Evolutionary conservation across 2,113 vertebrate species (phyloP).

Genomic region (Artemisiospiza belli): DNA sequence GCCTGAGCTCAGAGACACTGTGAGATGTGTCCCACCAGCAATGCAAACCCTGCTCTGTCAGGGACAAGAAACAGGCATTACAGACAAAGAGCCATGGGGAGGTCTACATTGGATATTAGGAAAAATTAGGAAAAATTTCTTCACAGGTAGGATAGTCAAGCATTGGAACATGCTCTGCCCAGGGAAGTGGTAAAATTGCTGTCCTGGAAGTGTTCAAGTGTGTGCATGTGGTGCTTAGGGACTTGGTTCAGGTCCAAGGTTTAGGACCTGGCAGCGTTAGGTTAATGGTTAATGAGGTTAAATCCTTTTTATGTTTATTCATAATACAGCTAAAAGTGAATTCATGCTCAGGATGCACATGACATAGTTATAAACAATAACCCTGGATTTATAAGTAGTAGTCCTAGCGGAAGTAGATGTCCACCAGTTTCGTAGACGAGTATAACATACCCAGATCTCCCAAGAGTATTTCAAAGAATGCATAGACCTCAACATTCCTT

Average conservation of each 20-base stretch:
- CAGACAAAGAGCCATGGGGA: neutral
- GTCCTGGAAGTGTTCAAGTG: neutral
- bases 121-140: neutral
- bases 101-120: neutral
- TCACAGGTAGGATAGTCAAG: accelerated
- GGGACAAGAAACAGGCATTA: neutral
- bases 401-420: neutral
- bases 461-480: neutral
- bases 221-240: neutral
- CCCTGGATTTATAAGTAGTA: neutral
- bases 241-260: neutral
- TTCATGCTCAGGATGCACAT: neutral
- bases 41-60: neutral
- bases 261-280: neutral
- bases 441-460: neutral
- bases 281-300: neutral
- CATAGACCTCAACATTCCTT: neutral
- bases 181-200: neutral
- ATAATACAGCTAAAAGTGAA: neutral
- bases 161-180: neutral
- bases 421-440: neutral
- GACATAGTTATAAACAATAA: neutral
- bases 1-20: neutral
- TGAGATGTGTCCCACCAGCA: neutral
- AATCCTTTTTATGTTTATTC: neutral